Evolutionary conservation across 2,888 invertebrate species (phyloP).

Genomic region (Apodemia mormo): DNA sequence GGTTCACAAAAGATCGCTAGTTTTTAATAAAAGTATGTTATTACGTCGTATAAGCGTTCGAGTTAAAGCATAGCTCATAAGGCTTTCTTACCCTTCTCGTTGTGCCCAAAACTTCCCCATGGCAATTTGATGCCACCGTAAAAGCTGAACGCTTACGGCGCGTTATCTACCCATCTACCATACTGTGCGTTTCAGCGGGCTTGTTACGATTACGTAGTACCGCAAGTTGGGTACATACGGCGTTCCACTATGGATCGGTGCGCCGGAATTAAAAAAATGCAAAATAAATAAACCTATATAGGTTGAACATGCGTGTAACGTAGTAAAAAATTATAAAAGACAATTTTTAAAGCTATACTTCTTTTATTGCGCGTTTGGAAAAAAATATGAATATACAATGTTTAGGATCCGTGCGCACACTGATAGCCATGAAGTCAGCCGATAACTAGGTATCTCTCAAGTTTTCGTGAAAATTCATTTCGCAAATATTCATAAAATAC

Average conservation of each 20-base stretch:
- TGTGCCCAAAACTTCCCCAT: conserved; percentile 36
- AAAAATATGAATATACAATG: too few relatives aligned
- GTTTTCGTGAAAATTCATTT: too few relatives aligned
- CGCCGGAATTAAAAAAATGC: too few relatives aligned
- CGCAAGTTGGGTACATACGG: conserved; percentile 47
- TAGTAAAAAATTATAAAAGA: too few relatives aligned
- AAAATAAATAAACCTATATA: too few relatives aligned
- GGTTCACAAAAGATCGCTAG: neutral
- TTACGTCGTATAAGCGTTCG: conserved; percentile 5
- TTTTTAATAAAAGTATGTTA: conserved; percentile 3
- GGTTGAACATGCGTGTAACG: too few relatives aligned
- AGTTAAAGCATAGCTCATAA: conserved; percentile 6
- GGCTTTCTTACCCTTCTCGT: conserved; percentile 32
- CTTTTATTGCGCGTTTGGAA: too few relatives aligned
- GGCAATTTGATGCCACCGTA: conserved; percentile 49
- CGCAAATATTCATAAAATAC: too few relatives aligned
- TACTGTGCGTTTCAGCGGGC: conserved; percentile 72
- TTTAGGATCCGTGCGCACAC: too few relatives aligned
- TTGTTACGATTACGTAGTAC: conserved; percentile 60
- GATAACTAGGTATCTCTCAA: too few relatives aligned
- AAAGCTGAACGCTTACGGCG: conserved; percentile 64
- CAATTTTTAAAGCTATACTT: too few relatives aligned
- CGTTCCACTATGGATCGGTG: neutral
- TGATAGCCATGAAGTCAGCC: too few relatives aligned
- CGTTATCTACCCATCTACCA: conserved; percentile 75